Conservation (phyloP, 2,113 vertebrate species). For the Atherinomorus stipes region DNA sequence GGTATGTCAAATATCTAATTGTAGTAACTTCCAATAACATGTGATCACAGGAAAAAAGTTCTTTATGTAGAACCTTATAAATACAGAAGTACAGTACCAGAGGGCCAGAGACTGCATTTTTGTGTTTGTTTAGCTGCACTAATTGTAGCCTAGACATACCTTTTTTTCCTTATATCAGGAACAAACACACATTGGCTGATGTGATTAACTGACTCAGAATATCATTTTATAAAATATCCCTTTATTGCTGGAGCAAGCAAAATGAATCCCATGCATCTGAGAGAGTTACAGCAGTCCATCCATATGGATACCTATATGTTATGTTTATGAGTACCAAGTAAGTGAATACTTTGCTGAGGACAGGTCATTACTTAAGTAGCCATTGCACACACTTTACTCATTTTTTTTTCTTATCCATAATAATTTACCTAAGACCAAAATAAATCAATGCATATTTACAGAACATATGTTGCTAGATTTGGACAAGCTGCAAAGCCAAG, state of each 20-base stretch:
- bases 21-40: not conserved
- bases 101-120: not conserved
- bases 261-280: slow-evolving; percentile 46
- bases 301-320: slow-evolving; percentile 55
- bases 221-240: slow-evolving; percentile 1
- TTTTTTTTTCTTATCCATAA: slow-evolving; percentile 54
- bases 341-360: slow-evolving; percentile 66
- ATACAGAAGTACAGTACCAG: not conserved
- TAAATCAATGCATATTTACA: slow-evolving; percentile 84
- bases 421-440: slow-evolving; percentile 76
- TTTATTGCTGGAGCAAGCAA: slow-evolving; percentile 41
- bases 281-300: slow-evolving; percentile 42
- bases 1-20: not conserved
- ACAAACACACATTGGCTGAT: slow-evolving; percentile 3
- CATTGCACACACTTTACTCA: slow-evolving; percentile 60
- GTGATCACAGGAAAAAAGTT: not conserved
- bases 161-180: not conserved
- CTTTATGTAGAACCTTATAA: not conserved
- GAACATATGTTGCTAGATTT: slow-evolving; percentile 80
- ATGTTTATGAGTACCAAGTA: slow-evolving; percentile 70
- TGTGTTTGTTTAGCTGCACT: not conserved
- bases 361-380: slow-evolving; percentile 82
- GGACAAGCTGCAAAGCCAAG: slow-evolving; percentile 75
- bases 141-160: not conserved
- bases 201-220: slow-evolving; percentile 9